Evolutionary conservation across 1,140 invertebrate genomes (phyloP), one percentile per base, ranked within the genome.

Genomic region (Drosophila hydei): DNA sequence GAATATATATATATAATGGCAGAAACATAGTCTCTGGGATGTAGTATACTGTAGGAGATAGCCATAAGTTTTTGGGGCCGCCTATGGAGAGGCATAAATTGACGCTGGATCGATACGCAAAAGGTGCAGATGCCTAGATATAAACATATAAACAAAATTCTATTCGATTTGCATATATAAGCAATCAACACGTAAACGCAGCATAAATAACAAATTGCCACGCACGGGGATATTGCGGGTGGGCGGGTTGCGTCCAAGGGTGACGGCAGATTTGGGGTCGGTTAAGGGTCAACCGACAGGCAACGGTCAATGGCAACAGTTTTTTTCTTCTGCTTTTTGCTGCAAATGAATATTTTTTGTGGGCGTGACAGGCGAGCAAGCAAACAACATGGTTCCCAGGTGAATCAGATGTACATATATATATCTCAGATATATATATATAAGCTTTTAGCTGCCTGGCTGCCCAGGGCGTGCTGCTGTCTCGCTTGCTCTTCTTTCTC

Each of bases 141-240:
- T 21, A 51, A 67, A 40, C 45, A 55, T 69, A 36, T 16, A 12
- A 16, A 36, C 23, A 27, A 55, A 59, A 60, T 60, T 48, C 27
- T 60, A 50, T 54, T 45, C 8, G 56, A 80, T 84, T 87, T 87
- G 81, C 74, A 85, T 85, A 87, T 87, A 87, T 81, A 81, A 67
- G 65, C 75, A 81, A 87, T 87, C 74, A 80, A 87, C 81, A 88
- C 83, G 83, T 87, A 72, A 72, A 77, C 72, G 79, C 52, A 71
- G 71, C 77, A 87, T 81, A 88, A 87, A 87, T 81, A 87, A 81
- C 83, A 81, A 87, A 87, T 87, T 81, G 81, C 25, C 77, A 72
- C 51, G 64, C 56, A 54, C 56, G 36, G 42, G 21, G 36, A 16
- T 19, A n/a, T 3, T 8, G 18, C 16, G 6, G n/a, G 14, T n/a